Evolutionary conservation across 2,888 invertebrate genomes (phyloP).

Genomic region (Calliscelio sp.): DNA sequence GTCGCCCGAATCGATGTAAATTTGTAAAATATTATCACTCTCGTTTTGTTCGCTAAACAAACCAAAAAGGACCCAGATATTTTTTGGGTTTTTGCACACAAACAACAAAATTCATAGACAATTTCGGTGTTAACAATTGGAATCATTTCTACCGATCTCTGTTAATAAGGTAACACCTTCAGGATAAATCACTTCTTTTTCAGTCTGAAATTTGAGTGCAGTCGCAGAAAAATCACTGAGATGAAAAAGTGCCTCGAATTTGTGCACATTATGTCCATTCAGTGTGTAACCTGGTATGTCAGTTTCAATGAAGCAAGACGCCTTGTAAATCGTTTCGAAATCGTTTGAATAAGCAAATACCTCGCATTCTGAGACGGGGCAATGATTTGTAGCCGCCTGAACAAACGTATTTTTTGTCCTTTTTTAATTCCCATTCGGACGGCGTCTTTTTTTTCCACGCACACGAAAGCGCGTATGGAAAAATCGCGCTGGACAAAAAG

Average conservation of each 20-base stretch:
- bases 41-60: too few species aligned
- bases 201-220: too few species aligned
- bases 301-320: slow-evolving; percentile 64
- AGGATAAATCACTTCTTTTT: too few species aligned
- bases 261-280: slow-evolving; percentile 2
- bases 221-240: too few species aligned
- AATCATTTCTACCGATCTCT: too few species aligned
- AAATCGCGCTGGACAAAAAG: slow-evolving; percentile 69
- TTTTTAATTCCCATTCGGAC: too few species aligned
- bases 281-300: slow-evolving; percentile 46
- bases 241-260: too few species aligned
- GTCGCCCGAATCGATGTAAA: slow-evolving; percentile 48
- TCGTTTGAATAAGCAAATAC: slow-evolving; percentile 70
- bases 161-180: too few species aligned
- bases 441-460: slow-evolving; percentile 1
- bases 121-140: too few species aligned
- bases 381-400: slow-evolving; percentile 66
- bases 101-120: too few species aligned
- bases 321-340: slow-evolving; percentile 59
- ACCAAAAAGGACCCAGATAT: too few species aligned
- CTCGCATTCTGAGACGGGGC: slow-evolving; percentile 63
- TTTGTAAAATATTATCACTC: slow-evolving; percentile 52
- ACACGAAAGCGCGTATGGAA: slow-evolving; percentile 48
- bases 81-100: too few species aligned
- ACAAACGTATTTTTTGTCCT: slow-evolving; percentile 29